Evolutionary conservation across 2,888 invertebrate species (phyloP).

Genomic region (Cephus sareptanus): DNA sequence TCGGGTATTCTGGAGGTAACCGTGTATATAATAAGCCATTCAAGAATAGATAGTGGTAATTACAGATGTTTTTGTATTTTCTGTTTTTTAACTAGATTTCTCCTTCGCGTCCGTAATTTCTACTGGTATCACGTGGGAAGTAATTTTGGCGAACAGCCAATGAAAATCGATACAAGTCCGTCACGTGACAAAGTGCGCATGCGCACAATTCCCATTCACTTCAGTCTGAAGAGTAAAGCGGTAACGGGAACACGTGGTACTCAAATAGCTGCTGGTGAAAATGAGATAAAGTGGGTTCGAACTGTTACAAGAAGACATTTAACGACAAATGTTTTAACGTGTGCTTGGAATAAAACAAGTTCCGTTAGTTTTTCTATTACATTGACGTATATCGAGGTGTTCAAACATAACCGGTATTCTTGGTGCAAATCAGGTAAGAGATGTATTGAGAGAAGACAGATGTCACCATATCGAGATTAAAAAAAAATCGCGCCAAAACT

Average conservation of each 20-base stretch:
- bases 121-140: not conserved
- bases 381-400: not conserved
- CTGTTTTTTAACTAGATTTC: not conserved
- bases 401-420: not conserved
- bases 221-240: not conserved
- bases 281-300: not conserved
- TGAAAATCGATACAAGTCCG: not conserved
- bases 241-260: not conserved
- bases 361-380: not conserved
- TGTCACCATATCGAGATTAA: not conserved
- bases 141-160: not conserved
- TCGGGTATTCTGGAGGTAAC: too few species aligned
- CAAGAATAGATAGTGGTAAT: not conserved
- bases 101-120: not conserved
- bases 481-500: not conserved
- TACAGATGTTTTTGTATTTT: not conserved
- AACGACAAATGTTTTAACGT: not conserved
- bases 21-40: not conserved
- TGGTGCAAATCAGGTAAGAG: not conserved
- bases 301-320: not conserved
- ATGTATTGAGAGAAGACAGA: not conserved
- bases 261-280: too few species aligned
- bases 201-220: not conserved
- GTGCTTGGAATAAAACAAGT: not conserved
- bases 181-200: not conserved